A percentile compares a stretch with the other conserved stretches of the same genome.
phyloP scores from a whole-genome alignment of 1,140 invertebrate genomes.

The Microplitis mediator region DNA sequence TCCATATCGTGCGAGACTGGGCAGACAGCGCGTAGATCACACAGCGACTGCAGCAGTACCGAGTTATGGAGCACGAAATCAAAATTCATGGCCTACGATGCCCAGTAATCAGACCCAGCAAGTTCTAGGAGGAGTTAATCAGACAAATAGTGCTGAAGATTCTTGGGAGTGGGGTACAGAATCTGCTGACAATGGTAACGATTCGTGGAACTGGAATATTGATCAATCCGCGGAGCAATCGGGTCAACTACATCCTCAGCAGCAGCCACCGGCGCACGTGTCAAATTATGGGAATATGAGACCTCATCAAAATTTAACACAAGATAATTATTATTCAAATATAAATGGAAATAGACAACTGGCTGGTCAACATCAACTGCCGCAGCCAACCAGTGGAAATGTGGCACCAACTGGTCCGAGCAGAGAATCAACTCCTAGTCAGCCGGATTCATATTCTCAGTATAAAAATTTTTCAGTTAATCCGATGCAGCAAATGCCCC shows the following conservation, averaged over 20 bases:
- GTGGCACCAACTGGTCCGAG: slow-evolving; percentile 25
- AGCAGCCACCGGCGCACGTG: slow-evolving; percentile 21
- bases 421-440: slow-evolving; percentile 40
- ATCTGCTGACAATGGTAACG: slow-evolving; percentile 49
- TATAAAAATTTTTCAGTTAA: slow-evolving; percentile 42
- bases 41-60: slow-evolving; percentile 32
- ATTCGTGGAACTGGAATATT: slow-evolving; percentile 59
- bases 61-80: slow-evolving; percentile 49
- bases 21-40: slow-evolving; percentile 47
- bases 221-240: slow-evolving; percentile 49
- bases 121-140: slow-evolving; percentile 26
- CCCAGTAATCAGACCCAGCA: slow-evolving; percentile 16
- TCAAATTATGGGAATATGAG: slow-evolving; percentile 22
- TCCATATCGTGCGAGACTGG: slow-evolving; percentile 53
- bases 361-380: slow-evolving; percentile 33
- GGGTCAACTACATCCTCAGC: slow-evolving; percentile 29
- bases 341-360: slow-evolving; percentile 51
- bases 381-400: slow-evolving; percentile 30
- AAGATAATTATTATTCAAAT: slow-evolving; percentile 54
- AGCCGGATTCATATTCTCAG: slow-evolving; percentile 41
- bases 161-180: slow-evolving; percentile 53
- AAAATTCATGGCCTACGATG: slow-evolving; percentile 49
- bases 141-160: slow-evolving; percentile 45
- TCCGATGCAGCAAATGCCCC: slow-evolving; percentile 44
- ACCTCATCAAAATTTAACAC: slow-evolving; percentile 40